These are phyloP conservation scores for Phoxinus phoxinus DNA, from an alignment of 2,113 vertebrate genomes.

Conservation along the genomic window DNA sequence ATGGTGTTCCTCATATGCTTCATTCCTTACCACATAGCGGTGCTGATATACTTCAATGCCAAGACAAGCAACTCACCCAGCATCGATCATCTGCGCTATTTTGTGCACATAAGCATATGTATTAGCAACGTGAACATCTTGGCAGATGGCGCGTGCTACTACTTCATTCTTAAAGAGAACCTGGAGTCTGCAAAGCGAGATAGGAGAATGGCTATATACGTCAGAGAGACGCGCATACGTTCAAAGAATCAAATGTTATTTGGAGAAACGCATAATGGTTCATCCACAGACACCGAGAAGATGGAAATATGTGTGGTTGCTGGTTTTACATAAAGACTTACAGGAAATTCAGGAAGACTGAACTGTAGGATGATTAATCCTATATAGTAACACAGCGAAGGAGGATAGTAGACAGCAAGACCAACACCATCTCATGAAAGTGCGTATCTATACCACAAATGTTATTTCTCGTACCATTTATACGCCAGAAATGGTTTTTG, in stretches of 20 bases:
- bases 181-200: conserved; percentile 53
- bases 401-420: neutral
- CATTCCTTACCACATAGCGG: conserved; percentile 71
- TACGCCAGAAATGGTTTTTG: too few relatives aligned
- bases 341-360: too few relatives aligned
- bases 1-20: conserved; percentile 71
- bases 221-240: neutral
- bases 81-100: conserved; percentile 49
- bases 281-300: neutral
- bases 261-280: neutral
- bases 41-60: conserved; percentile 68
- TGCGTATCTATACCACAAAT: too few relatives aligned
- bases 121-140: conserved; percentile 77
- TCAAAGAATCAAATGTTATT: neutral
- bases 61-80: conserved; percentile 45
- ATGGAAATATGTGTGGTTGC: conserved; percentile 23
- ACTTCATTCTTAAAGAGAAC: conserved; percentile 75
- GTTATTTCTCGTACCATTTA: too few relatives aligned
- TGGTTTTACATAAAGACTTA: conserved; percentile 5
- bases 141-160: conserved; percentile 75
- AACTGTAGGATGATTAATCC: neutral
- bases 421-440: too few relatives aligned
- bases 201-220: conserved; percentile 9
- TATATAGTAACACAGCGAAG: neutral
- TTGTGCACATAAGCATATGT: conserved; percentile 69